Evolutionary conservation across 2,888 invertebrate genomes (phyloP), one percentile per base, ranked within the genome.

Genomic region (Capitulum mitella): DNA sequence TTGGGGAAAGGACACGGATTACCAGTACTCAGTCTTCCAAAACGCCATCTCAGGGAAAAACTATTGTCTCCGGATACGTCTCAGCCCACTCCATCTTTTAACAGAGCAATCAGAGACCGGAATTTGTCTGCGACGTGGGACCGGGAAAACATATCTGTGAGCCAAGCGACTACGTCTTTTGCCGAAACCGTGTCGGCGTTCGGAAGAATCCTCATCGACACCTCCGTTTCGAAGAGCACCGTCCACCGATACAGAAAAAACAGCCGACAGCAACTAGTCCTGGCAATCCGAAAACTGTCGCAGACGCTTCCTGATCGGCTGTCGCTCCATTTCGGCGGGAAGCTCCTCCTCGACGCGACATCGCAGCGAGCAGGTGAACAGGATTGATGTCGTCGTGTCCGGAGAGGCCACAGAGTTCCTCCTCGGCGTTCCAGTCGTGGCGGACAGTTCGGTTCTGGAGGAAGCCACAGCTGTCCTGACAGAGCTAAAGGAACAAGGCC

Each of bases 91-190:
- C n/a, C n/a, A 5, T 10, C 58, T 10, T 58, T n/a, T 29, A 16
- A 58, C 29, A 58, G 6, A 8, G 58, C 58, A 58, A 58, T 58
- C 58, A 58, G 58, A 29, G 58, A 58, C 58, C 1, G 29, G n/a
- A 58, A 58, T 29, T 58, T 58, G 58, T 58, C 58, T 29, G 54
- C 54, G 54, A 54, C 54, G 54, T 54, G 54, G 54, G 54, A 54
- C 54, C 54, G 54, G 54, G 54, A 54, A 1, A 8, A 54, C 14
- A 54, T 54, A 0, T 14, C 54, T 6, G 22, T 54, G 54, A 54
- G 54, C 22, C 54, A 54, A 1, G 54, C 54, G 22, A 54, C 54
- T 6, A 26, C 54, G 22, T 54, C 54, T 22, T 54, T 54, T 54
- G 54, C 54, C 6, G 22, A 16, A 54, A 3, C 54, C 16, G 54